Evolutionary conservation across 2,888 invertebrate genomes (phyloP).

Genomic region (Synanthedon formicaeformis): DNA sequence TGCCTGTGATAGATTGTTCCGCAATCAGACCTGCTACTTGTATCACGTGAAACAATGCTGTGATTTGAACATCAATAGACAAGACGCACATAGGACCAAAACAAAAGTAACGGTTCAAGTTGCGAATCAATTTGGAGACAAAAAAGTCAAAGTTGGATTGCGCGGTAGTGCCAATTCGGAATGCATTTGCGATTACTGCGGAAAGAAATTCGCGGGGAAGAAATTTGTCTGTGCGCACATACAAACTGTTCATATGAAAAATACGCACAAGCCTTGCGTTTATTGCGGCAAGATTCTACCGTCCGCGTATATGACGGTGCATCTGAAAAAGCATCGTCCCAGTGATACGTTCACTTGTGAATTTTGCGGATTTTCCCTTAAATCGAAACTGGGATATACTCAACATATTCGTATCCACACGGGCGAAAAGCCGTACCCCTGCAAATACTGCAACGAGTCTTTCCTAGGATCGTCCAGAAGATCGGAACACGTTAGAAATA

Average conservation of each 20-base stretch:
- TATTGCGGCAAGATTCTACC: conserved; percentile 49
- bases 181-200: conserved; percentile 52
- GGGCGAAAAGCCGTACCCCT: conserved; percentile 46
- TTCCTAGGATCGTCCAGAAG: conserved; percentile 51
- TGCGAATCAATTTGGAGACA: conserved; percentile 25
- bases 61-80: conserved; percentile 25
- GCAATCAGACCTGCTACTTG: conserved; percentile 44
- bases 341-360: conserved; percentile 28
- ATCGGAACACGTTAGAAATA: conserved; percentile 42
- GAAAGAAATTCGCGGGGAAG: conserved; percentile 45
- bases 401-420: conserved; percentile 54
- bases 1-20: conserved; percentile 38
- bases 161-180: conserved; percentile 35
- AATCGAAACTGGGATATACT: conserved; percentile 38
- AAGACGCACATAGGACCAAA: conserved; percentile 22
- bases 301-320: conserved; percentile 48
- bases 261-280: conserved; percentile 43
- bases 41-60: conserved; percentile 46
- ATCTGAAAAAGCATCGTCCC: conserved; percentile 36
- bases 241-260: conserved; percentile 51
- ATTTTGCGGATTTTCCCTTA: conserved; percentile 34
- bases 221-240: conserved; percentile 49
- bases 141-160: conserved; percentile 33
- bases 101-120: conserved; percentile 30
- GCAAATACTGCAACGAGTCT: conserved; percentile 37